Evolutionary conservation across 2,113 vertebrate genomes (phyloP).

Genomic region (Melanocharis versteri): DNA sequence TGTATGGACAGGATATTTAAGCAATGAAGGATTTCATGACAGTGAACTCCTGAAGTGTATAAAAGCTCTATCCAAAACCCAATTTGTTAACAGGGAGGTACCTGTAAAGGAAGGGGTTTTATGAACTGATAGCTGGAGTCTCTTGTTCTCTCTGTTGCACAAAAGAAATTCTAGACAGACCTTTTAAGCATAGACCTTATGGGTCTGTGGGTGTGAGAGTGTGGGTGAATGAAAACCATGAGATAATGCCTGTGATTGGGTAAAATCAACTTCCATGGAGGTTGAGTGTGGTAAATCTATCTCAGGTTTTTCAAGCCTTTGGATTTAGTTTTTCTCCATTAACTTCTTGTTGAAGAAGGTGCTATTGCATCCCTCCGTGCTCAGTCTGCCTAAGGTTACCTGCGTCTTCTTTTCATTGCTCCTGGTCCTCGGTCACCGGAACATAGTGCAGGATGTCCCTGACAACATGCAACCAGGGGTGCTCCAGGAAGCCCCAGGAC

Average conservation of each 20-base stretch:
- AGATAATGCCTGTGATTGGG: background rate
- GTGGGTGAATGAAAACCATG: background rate
- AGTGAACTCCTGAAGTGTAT: background rate
- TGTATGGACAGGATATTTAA: background rate
- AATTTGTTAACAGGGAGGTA: background rate
- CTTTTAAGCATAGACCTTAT: background rate
- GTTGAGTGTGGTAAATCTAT: background rate
- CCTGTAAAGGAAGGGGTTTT: background rate
- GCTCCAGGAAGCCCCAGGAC: background rate
- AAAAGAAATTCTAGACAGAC: background rate
- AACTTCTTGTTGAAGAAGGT: background rate
- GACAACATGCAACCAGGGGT: rapidly evolving
- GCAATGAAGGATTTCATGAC: background rate
- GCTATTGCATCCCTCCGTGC: background rate
- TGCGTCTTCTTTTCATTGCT: background rate
- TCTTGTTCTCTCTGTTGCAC: background rate
- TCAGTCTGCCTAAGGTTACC: background rate
- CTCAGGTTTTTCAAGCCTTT: background rate
- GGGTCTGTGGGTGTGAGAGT: background rate
- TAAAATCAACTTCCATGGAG: background rate
- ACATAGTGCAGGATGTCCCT: background rate
- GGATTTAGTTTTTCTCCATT: background rate
- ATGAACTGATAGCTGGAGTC: rapidly evolving
- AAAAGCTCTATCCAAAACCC: background rate
- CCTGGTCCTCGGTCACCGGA: background rate